These are phyloP conservation scores for Stegodyphus mimosarum DNA, from an alignment of 1,140 invertebrate genomes.

Conservation along the genomic window DNA sequence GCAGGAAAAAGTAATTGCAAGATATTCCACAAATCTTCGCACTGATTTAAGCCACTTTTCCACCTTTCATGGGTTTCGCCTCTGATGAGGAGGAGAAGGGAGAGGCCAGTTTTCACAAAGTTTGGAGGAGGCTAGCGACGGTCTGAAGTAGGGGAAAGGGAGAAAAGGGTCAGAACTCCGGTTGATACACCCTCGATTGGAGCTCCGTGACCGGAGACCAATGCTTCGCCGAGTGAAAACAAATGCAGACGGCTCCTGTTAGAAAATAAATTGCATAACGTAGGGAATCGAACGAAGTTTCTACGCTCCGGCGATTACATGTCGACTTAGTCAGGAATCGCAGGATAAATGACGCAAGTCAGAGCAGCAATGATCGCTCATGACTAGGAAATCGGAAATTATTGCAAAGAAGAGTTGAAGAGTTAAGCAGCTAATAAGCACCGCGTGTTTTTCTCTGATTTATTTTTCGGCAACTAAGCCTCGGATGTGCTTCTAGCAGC, in stretches of 20 bases:
- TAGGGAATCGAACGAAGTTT: not conserved
- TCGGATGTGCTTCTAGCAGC: too few relatives aligned
- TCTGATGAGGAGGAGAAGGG: too few relatives aligned
- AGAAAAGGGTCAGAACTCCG: conserved; percentile 31
- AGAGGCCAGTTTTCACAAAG: not conserved
- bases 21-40: too few relatives aligned
- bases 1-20: too few relatives aligned
- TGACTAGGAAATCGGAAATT: too few relatives aligned
- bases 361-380: too few relatives aligned
- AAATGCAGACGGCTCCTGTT: not conserved
- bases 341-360: not conserved
- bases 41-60: too few relatives aligned
- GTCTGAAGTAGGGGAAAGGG: not conserved
- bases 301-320: not conserved
- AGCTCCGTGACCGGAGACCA: conserved; percentile 35
- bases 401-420: too few relatives aligned
- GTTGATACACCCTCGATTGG: conserved; percentile 43
- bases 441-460: too few relatives aligned
- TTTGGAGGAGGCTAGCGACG: not conserved
- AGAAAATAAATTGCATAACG: conserved; percentile 7
- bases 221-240: conserved; percentile 40
- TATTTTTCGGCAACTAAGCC: too few relatives aligned
- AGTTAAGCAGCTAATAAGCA: too few relatives aligned
- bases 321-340: not conserved
- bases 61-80: too few relatives aligned